Evolutionary conservation across 2,888 invertebrate genomes (phyloP).

Genomic region (Pherbina coryleti): DNA sequence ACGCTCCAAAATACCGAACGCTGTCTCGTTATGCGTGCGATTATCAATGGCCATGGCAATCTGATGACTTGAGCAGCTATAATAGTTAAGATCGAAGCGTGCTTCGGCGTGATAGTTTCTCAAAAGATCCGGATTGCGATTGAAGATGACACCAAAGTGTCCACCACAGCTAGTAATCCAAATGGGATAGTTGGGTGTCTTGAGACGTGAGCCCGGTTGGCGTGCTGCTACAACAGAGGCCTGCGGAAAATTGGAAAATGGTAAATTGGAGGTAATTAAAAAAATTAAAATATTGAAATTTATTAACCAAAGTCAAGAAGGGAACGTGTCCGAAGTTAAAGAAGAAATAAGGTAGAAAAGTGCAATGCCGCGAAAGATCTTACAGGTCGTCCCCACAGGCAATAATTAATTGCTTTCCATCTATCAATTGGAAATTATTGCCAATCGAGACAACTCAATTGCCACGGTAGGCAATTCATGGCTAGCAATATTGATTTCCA

Average conservation of each 20-base stretch:
- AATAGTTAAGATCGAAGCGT: constrained; percentile 82
- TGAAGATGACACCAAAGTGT: constrained; percentile 84
- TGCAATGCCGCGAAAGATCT: no score
- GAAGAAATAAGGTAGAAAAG: no score
- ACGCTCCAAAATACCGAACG: constrained; percentile 66
- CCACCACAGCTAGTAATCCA: constrained; percentile 84
- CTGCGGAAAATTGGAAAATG: constrained; percentile 24
- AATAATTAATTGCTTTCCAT: no score
- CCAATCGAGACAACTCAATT: no score
- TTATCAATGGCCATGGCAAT: constrained; percentile 80
- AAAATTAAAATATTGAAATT: no score
- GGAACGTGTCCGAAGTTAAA: no score
- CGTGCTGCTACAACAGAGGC: constrained; percentile 62
- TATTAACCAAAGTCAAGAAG: no score
- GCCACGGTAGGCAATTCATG: no score
- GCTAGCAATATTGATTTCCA: no score
- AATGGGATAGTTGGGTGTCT: constrained; percentile 83
- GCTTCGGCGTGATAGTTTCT: constrained; percentile 88
- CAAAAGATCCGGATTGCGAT: constrained; percentile 81
- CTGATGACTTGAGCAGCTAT: constrained; percentile 81
- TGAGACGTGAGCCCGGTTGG: constrained; percentile 83
- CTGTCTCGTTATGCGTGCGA: constrained; percentile 72
- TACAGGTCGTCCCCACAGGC: no score
- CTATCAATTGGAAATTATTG: no score
- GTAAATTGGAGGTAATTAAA: no score